Base-by-base conservation (phyloP, 2,797 vertebrate species). In the Oophaga sylvatica region DNA sequence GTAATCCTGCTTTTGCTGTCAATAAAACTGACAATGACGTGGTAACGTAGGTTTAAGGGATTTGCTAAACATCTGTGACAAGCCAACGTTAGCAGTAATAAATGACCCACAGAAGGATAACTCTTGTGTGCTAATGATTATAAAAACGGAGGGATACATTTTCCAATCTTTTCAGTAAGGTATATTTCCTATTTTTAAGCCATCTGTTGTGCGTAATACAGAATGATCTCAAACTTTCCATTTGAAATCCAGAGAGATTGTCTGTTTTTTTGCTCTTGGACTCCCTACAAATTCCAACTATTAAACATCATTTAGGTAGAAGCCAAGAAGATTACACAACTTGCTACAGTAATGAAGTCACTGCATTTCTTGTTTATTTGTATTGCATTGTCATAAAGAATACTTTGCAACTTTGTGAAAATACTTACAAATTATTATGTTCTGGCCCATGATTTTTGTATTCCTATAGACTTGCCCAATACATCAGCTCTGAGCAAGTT, bases 221-320 rank as follows among this genome's bases (percentile, higher is more conserved):
- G 56, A 29, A 7, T 89, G n/a, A 83, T 83, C 62, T 89, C 88
- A 89, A 57, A 83, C 83, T 89, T 89, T 89, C 88, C 88, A 89
- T 67, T 87, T 80, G 65, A 79, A 89, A 80, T 89, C 80, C 84
- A 83, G 80, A 26, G 71, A 83, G 88, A 89, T 89, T 56, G 88
- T 87, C 88, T 89, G 85, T 82, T 86, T 80, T 89, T 89, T 59
- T 63, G 80, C 56, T 89, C 68, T 86, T 87, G 88, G 84, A 86
- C 75, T 71, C 77, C 29, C 29, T 83, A 79, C 73, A 89, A 71
- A 89, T 89, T 89, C 84, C 88, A 73, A 65, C 19, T 45, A 71
- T 73, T 83, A 83, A 79, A 89, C 83, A 89, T 89, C 88, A 89
- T 83, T 63, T 83, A 71, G 17, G 56, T 80, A 29, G 29, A 35